These are phyloP conservation scores for Araneus ventricosus DNA, from an alignment of 1,140 invertebrate species.

Conservation along the genomic window DNA sequence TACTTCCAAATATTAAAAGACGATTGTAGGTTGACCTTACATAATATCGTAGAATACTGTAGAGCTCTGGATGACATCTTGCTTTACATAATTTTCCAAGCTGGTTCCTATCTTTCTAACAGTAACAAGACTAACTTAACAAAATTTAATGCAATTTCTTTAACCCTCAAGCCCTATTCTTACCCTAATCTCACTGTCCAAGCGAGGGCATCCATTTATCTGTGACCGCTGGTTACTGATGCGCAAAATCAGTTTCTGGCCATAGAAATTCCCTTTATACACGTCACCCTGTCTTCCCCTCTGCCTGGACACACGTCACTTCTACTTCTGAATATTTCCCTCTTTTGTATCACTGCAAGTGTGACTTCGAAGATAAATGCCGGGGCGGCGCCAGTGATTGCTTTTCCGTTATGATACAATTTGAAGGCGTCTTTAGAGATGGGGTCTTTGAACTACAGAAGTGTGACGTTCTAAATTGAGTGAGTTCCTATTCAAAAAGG, in stretches of 20 bases:
- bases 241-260: conserved; percentile 28
- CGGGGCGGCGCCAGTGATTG: not conserved
- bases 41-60: no score
- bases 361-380: not conserved
- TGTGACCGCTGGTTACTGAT: not conserved
- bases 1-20: no score
- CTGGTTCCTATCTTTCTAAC: no score
- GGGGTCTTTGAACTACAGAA: no score
- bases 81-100: no score
- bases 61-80: no score
- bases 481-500: no score
- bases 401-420: not conserved
- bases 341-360: not conserved
- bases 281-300: not conserved
- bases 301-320: not conserved
- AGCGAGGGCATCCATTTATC: not conserved
- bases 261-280: conserved; percentile 11
- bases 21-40: no score
- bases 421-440: not conserved
- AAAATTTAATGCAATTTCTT: not conserved
- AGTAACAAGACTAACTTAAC: not conserved
- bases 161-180: not conserved
- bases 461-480: no score
- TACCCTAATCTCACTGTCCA: not conserved
- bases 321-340: not conserved